phyloP scores from a whole-genome alignment of 2,888 invertebrate genomes.

The Papilio gigon region DNA sequence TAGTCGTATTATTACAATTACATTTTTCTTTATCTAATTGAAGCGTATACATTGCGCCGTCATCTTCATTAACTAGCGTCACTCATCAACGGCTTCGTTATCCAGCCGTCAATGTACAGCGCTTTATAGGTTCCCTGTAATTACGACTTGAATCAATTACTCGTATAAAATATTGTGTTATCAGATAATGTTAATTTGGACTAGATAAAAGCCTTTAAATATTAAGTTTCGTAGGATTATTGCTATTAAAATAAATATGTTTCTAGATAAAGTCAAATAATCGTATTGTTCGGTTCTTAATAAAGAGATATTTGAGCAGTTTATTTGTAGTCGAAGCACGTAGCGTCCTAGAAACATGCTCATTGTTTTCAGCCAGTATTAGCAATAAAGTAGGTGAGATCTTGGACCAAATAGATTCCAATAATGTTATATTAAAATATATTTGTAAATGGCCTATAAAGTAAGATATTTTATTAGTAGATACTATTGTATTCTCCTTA shows the following conservation, averaged over 20 bases:
- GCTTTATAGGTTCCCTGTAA: not conserved
- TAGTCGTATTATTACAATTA: not conserved
- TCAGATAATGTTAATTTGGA: not conserved
- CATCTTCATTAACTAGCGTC: conserved; percentile 5
- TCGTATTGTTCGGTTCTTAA: conserved; percentile 15
- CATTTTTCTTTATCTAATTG: not conserved
- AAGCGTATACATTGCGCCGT: not conserved
- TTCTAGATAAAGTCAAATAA: conserved; percentile 5
- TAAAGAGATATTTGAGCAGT: conserved; percentile 17
- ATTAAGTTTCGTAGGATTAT: not conserved
- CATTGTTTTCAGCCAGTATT: conserved; percentile 22
- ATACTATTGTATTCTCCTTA: not conserved
- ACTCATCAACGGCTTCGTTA: conserved; percentile 2
- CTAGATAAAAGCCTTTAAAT: not conserved
- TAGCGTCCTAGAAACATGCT: conserved; percentile 14
- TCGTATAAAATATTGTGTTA: not conserved
- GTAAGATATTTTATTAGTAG: not conserved
- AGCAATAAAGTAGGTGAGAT: conserved; percentile 5
- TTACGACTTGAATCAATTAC: not conserved
- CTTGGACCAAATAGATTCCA: conserved; percentile 11
- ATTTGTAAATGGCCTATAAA: not conserved
- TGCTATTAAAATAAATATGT: not conserved
- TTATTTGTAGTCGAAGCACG: conserved; percentile 12
- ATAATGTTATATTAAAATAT: conserved; percentile 3
- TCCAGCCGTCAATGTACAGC: not conserved